These are phyloP conservation scores for Synanthedon tipuliformis DNA, from an alignment of 2,888 invertebrate genomes.

Conservation along the genomic window DNA sequence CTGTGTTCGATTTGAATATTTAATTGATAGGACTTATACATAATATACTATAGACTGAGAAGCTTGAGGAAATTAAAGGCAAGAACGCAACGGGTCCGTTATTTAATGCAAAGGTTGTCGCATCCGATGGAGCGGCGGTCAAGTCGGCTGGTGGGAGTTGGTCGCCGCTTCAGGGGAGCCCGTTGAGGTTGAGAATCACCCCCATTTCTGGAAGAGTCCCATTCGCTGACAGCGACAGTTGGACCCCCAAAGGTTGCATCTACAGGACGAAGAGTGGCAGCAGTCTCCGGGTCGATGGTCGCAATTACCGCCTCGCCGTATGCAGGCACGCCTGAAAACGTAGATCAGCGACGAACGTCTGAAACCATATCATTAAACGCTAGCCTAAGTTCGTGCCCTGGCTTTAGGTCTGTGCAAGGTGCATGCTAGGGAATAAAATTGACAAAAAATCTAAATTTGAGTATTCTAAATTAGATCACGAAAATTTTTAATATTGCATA, in stretches of 20 bases:
- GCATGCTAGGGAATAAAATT: not conserved
- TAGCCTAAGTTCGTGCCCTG: constrained; percentile 53
- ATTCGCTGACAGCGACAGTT: constrained; percentile 90
- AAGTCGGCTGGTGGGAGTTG: constrained; percentile 51
- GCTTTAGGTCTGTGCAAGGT: constrained; percentile 7
- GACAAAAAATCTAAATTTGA: not conserved
- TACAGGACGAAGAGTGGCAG: constrained; percentile 86
- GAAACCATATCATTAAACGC: constrained; percentile 71
- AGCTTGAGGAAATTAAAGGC: constrained; percentile 18
- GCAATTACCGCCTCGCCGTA: constrained; percentile 84
- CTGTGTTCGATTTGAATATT: constrained; percentile 54
- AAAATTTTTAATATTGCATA: too few species aligned
- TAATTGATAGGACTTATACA: constrained; percentile 17
- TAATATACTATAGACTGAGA: constrained; percentile 18
- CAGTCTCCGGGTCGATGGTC: constrained; percentile 87
- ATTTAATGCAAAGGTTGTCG: constrained; percentile 44
- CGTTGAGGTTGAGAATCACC: constrained; percentile 45
- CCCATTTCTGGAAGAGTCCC: constrained; percentile 91
- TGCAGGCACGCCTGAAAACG: constrained; percentile 87
- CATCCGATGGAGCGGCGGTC: constrained; percentile 54
- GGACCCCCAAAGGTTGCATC: constrained; percentile 90
- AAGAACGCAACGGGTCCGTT: constrained; percentile 55
- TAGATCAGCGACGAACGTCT: constrained; percentile 88
- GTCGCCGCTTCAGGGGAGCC: constrained; percentile 47
- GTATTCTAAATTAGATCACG: too few species aligned